A percentile compares a stretch with the other conserved stretches of the same genome.
Conservation (phyloP, 1,140 invertebrate species). For the Drosophila lowei region DNA sequence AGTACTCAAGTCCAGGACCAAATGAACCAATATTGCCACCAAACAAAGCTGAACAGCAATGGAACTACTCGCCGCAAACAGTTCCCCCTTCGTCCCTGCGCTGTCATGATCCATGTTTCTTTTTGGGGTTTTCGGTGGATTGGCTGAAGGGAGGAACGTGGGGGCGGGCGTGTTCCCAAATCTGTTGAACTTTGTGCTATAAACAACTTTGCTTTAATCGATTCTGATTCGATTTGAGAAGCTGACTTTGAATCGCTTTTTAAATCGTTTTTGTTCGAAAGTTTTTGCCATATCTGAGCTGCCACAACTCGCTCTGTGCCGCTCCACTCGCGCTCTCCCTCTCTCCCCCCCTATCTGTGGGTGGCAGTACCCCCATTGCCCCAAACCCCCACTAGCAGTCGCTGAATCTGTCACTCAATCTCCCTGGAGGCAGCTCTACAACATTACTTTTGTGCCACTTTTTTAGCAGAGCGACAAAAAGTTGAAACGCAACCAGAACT, state of each 20-base stretch:
- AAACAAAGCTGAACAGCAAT: too few species aligned
- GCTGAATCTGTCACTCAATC: constrained; percentile 69
- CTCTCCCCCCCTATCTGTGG: background rate
- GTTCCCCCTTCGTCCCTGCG: too few species aligned
- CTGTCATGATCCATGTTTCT: too few species aligned
- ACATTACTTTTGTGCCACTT: constrained; percentile 66
- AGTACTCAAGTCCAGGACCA: too few species aligned
- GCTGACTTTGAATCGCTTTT: constrained; percentile 74
- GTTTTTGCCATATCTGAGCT: constrained; percentile 23
- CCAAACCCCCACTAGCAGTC: constrained; percentile 10
- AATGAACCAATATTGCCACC: too few species aligned
- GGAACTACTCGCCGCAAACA: too few species aligned
- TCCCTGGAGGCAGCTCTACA: constrained; percentile 60
- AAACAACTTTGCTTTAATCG: constrained; percentile 58
- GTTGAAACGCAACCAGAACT: constrained; percentile 52
- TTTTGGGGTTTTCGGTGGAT: background rate
- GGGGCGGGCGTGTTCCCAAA: constrained; percentile 1
- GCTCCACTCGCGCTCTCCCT: background rate
- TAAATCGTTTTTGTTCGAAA: constrained; percentile 77
- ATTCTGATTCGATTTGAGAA: constrained; percentile 60
- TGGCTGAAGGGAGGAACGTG: background rate
- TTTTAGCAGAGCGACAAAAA: constrained; percentile 47
- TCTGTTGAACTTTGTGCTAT: constrained; percentile 48
- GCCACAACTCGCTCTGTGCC: background rate
- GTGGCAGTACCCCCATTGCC: background rate